A percentile compares a stretch with the other conserved stretches of the same genome.
These are phyloP conservation scores for Odontophorus gujanensis DNA, from an alignment of 2,113 vertebrate species.

Conservation along the genomic window DNA sequence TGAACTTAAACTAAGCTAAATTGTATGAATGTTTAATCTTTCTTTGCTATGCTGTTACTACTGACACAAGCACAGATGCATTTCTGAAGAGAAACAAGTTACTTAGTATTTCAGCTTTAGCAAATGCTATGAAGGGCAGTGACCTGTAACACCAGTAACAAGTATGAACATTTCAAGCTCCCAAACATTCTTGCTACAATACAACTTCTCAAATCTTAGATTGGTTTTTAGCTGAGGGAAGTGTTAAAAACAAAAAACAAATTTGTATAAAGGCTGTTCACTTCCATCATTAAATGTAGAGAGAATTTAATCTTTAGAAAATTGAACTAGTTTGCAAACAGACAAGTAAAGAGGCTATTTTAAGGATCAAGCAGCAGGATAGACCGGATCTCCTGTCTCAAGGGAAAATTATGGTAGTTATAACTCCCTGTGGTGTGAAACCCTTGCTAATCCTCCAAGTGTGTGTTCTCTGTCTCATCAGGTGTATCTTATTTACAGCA, in stretches of 20 bases:
- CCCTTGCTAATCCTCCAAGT: not conserved
- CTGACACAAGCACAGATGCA: slow-evolving; percentile 3
- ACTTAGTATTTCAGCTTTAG: slow-evolving; percentile 45
- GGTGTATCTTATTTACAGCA: not conserved
- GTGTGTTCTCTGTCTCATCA: accelerated
- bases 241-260: not conserved
- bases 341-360: slow-evolving; percentile 4
- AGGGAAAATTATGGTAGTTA: slow-evolving; percentile 15
- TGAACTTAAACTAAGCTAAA: slow-evolving; percentile 75
- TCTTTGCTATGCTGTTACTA: slow-evolving; percentile 67
- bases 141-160: slow-evolving; percentile 44
- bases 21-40: slow-evolving; percentile 75
- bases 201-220: not conserved
- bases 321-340: not conserved
- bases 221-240: not conserved
- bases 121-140: slow-evolving; percentile 43
- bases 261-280: slow-evolving; percentile 1
- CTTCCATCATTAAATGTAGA: not conserved
- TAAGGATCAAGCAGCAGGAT: slow-evolving; percentile 44
- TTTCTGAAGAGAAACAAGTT: slow-evolving; percentile 63
- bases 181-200: not conserved
- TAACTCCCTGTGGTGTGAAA: not conserved
- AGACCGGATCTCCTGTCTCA: not conserved
- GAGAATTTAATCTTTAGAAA: slow-evolving; percentile 40
- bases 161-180: not conserved